A percentile compares a stretch with the other conserved stretches of the same genome.
Conservation (phyloP, 2,113 vertebrate species). For the Stigmatopora argus region DNA sequence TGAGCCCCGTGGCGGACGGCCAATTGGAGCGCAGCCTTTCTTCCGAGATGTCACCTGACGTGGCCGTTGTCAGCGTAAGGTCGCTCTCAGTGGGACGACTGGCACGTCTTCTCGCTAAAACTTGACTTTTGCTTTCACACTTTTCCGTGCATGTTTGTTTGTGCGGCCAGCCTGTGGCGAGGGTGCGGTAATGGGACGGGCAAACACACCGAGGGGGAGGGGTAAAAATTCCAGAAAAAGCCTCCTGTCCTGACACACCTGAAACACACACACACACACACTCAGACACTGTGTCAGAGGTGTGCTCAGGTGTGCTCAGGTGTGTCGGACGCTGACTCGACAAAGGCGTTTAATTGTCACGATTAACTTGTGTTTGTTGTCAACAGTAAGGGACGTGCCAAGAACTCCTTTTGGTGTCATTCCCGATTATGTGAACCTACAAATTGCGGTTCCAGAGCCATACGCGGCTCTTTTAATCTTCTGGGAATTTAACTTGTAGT, state of each 20-base stretch:
- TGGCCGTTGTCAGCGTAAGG: background rate
- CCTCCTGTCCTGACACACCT: conserved; percentile 1
- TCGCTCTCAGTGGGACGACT: background rate
- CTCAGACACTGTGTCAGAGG: background rate
- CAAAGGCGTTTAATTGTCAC: background rate
- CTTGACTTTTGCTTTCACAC: background rate
- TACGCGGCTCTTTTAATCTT: too few species aligned
- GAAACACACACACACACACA: background rate
- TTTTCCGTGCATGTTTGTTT: background rate
- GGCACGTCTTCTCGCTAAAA: background rate
- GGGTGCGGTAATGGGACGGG: background rate
- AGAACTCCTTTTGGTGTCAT: too few species aligned
- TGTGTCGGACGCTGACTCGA: background rate
- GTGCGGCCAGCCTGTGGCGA: background rate
- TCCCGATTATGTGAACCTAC: too few species aligned
- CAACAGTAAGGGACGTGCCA: too few species aligned
- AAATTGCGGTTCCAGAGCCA: too few species aligned
- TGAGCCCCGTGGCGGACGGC: background rate
- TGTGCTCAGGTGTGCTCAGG: background rate
- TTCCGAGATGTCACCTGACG: background rate
- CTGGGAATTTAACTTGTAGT: too few species aligned
- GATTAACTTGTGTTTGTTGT: background rate
- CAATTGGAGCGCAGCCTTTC: background rate
- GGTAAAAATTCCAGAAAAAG: background rate
- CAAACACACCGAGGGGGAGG: background rate